Evolutionary conservation across 2,113 vertebrate species (phyloP).

Genomic region (Forbesichthys agassizii): DNA sequence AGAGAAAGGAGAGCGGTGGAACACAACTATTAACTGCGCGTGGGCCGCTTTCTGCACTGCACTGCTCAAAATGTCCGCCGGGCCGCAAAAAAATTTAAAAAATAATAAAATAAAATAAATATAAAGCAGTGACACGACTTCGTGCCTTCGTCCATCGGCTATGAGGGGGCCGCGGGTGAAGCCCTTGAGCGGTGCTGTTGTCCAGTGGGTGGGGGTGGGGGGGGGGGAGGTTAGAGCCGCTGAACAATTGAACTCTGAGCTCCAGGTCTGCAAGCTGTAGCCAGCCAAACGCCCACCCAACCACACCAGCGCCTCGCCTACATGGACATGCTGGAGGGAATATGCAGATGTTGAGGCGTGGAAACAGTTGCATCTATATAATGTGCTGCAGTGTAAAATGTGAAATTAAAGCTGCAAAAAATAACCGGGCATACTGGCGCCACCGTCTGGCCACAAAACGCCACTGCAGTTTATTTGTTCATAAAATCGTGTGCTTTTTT

Average conservation of each 20-base stretch:
- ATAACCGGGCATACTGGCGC: too few species aligned
- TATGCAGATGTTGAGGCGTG: slow-evolving; percentile 12
- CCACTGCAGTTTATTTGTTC: too few species aligned
- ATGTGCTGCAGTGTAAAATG: too few species aligned
- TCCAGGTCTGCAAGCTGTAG: neutral
- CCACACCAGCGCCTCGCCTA: slow-evolving; percentile 26
- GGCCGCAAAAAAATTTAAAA: neutral
- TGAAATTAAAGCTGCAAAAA: too few species aligned
- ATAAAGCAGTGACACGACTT: too few species aligned
- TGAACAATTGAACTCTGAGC: slow-evolving; percentile 5
- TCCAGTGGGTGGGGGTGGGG: neutral
- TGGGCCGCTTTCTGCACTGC: neutral
- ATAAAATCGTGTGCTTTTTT: too few species aligned
- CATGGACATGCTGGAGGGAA: slow-evolving; percentile 26
- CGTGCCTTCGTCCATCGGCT: neutral
- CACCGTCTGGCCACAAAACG: too few species aligned
- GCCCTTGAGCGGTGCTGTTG: neutral
- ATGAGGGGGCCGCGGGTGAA: too few species aligned
- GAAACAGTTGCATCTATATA: too few species aligned
- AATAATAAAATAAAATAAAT: too few species aligned
- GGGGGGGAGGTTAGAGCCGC: slow-evolving; percentile 13
- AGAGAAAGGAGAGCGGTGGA: neutral
- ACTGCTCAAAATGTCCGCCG: too few species aligned
- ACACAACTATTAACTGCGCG: neutral
- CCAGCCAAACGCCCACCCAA: slow-evolving; percentile 17